Percentiles rank a stretch among this genome's conserved stretches.
These are phyloP conservation scores for Karalla daura DNA, from an alignment of 2,797 vertebrate genomes.

Conservation along the genomic window DNA sequence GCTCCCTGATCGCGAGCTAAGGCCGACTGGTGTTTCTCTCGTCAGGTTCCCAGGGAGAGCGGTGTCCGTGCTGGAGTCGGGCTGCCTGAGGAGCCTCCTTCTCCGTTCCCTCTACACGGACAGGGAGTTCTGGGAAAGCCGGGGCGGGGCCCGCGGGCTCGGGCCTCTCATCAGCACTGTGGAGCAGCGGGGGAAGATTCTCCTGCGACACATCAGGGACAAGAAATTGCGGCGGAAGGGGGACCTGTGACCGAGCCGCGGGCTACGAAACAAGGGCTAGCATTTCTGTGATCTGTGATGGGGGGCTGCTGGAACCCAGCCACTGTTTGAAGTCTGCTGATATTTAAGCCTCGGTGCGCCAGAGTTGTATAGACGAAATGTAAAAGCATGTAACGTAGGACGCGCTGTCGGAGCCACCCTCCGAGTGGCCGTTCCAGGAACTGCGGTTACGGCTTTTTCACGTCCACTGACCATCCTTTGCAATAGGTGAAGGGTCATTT, in stretches of 20 bases:
- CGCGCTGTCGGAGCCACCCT: too few relatives aligned
- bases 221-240: conserved; percentile 76
- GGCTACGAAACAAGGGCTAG: too few relatives aligned
- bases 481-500: too few relatives aligned
- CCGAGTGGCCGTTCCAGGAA: too few relatives aligned
- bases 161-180: conserved; percentile 79
- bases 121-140: conserved; percentile 89
- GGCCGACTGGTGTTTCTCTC: neutral
- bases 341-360: too few relatives aligned
- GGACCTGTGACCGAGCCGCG: conserved; percentile 68
- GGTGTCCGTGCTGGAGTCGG: conserved; percentile 84
- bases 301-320: too few relatives aligned
- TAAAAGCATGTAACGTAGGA: too few relatives aligned
- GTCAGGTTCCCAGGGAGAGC: conserved; percentile 89
- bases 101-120: conserved; percentile 87
- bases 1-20: neutral
- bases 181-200: conserved; percentile 80
- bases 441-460: too few relatives aligned
- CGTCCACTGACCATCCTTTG: too few relatives aligned
- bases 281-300: too few relatives aligned
- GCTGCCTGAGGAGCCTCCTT: conserved; percentile 87
- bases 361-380: too few relatives aligned
- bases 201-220: conserved; percentile 86
- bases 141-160: conserved; percentile 81
- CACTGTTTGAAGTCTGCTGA: too few relatives aligned